Percentiles rank a stretch among this genome's conserved stretches.
Evolutionary conservation across 2,888 invertebrate species (phyloP).

Genomic region (Troides aeacus): DNA sequence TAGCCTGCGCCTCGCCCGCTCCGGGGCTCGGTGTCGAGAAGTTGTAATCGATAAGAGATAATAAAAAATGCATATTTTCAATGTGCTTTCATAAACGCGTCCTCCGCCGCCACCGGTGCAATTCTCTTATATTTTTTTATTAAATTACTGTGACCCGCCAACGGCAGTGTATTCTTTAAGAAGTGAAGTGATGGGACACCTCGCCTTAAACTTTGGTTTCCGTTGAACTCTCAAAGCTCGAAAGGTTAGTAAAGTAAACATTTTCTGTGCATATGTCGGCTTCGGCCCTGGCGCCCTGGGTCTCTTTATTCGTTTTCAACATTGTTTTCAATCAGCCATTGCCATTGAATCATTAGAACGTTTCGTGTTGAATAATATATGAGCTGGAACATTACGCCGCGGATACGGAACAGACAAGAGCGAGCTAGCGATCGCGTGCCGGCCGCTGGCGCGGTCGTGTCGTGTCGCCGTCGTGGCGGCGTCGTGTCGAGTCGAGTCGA

Average conservation of each 20-base stretch:
- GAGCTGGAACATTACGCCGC: background rate
- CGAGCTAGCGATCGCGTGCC: too few relatives aligned
- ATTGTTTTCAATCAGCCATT: background rate
- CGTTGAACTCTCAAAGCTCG: conserved; percentile 9
- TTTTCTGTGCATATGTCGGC: background rate
- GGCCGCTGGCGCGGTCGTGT: too few relatives aligned
- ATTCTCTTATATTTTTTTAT: conserved; percentile 32
- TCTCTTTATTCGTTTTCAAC: too few relatives aligned
- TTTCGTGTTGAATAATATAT: conserved; percentile 2
- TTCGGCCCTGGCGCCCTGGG: too few relatives aligned
- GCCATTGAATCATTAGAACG: background rate
- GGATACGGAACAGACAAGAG: too few relatives aligned
- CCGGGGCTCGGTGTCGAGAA: conserved; percentile 37
- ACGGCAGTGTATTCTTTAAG: conserved; percentile 45
- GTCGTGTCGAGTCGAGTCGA: too few relatives aligned
- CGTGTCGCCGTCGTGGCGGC: too few relatives aligned
- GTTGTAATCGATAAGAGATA: conserved; percentile 70
- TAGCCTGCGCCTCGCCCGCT: conserved; percentile 48
- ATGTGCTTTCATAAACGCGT: conserved; percentile 67
- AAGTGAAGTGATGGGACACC: conserved; percentile 51
- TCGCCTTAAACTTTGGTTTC: conserved; percentile 39
- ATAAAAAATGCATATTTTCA: conserved; percentile 78
- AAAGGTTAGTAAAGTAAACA: conserved; percentile 23
- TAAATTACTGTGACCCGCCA: conserved; percentile 33
- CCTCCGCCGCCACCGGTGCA: conserved; percentile 57